A percentile compares a stretch with the other conserved stretches of the same genome.
Evolutionary conservation across 2,888 invertebrate species (phyloP).

Genomic region (Caenorhabditis drosophilae): DNA sequence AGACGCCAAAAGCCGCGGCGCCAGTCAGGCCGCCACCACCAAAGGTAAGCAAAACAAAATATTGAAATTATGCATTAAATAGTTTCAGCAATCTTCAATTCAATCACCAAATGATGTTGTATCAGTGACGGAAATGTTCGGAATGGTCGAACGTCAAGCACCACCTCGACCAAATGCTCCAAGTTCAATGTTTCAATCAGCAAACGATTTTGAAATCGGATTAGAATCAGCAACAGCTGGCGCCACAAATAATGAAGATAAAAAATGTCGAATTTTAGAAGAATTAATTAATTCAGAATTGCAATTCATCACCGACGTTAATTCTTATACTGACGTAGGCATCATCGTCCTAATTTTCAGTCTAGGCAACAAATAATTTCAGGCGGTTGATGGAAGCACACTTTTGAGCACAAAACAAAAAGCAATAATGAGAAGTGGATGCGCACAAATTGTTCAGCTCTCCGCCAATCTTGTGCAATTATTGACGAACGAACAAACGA

Average conservation of each 20-base stretch:
- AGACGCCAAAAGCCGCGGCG: constrained; percentile 23
- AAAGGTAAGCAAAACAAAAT: constrained; percentile 16
- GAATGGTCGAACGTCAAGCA: constrained; percentile 3
- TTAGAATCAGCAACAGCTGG: constrained; percentile 25
- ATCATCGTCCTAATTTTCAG: neutral
- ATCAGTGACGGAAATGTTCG: constrained; percentile 35
- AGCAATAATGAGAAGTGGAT: constrained; percentile 48
- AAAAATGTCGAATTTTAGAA: constrained; percentile 29
- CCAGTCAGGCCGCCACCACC: constrained; percentile 52
- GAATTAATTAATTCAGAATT: constrained; percentile 45
- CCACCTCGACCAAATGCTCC: constrained; percentile 7
- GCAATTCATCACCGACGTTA: constrained; percentile 47
- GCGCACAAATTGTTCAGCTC: constrained; percentile 52
- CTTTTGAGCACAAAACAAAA: constrained; percentile 45
- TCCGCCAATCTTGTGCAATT: constrained; percentile 48
- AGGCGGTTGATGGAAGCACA: constrained; percentile 42
- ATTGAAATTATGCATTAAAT: neutral
- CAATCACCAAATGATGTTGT: constrained; percentile 23
- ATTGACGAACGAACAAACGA: constrained; percentile 46
- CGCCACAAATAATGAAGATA: constrained; percentile 22
- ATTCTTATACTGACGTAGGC: constrained; percentile 38
- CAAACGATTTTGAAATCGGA: constrained; percentile 23
- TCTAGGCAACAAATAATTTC: neutral
- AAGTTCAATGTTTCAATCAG: constrained; percentile 3
- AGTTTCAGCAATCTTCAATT: constrained; percentile 19